Evolutionary conservation across 2,888 invertebrate genomes (phyloP).

Genomic region (Ecliptopera silaceata): DNA sequence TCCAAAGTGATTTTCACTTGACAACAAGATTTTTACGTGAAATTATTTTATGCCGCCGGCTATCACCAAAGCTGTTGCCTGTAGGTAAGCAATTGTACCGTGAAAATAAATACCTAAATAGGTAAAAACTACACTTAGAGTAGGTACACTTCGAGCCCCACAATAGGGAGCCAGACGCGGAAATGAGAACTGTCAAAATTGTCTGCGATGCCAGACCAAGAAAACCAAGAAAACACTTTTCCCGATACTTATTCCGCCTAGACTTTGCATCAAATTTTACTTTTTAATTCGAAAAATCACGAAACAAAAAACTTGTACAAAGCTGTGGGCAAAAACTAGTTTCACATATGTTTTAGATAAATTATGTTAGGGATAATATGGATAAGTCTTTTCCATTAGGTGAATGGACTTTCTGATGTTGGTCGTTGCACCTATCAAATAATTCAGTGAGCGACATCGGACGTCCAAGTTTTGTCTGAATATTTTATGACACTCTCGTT

Average conservation of each 20-base stretch:
- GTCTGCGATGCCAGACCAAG: background rate
- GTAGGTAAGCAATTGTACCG: slow-evolving; percentile 47
- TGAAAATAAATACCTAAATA: no score
- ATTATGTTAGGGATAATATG: no score
- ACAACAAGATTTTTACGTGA: slow-evolving; percentile 49
- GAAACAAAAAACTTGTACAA: no score
- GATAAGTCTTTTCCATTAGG: slow-evolving; percentile 8
- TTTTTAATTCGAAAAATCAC: no score
- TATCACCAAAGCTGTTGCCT: slow-evolving; percentile 46
- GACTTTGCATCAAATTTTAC: no score
- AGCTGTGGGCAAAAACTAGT: no score
- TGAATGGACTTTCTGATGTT: slow-evolving; percentile 14
- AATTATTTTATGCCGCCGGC: slow-evolving; percentile 54
- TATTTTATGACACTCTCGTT: slow-evolving; percentile 24
- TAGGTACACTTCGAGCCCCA: background rate
- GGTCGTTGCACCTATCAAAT: slow-evolving; percentile 16
- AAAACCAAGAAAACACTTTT: background rate
- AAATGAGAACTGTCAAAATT: background rate
- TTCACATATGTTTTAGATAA: no score
- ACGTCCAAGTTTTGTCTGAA: slow-evolving; percentile 24
- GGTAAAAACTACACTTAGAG: background rate
- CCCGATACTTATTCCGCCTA: no score
- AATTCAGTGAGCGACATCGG: slow-evolving; percentile 21
- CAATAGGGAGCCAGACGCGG: background rate
- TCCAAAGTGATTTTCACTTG: slow-evolving; percentile 50